Evolutionary conservation across 2,797 vertebrate genomes (phyloP).

Genomic region (Megalops cyprinoides): DNA sequence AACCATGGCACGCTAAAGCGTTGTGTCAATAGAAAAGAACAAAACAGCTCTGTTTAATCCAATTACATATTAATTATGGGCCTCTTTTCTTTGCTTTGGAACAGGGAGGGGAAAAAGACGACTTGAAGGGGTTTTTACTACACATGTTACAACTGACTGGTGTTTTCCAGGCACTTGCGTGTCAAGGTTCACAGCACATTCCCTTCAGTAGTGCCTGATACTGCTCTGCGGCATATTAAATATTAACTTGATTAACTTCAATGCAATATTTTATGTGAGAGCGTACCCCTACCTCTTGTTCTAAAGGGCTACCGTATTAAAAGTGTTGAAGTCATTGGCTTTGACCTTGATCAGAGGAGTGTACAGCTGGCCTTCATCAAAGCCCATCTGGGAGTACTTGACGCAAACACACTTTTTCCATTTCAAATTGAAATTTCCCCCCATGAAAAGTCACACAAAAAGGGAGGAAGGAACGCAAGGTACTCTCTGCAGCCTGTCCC

Average conservation of each 20-base stretch:
- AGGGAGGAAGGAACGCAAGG: constrained; percentile 62
- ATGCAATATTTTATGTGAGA: constrained; percentile 57
- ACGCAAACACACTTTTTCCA: constrained; percentile 67
- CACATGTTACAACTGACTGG: constrained; percentile 52
- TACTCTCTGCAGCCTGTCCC: constrained; percentile 54
- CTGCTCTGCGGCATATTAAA: constrained; percentile 61
- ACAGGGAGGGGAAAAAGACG: constrained; percentile 15
- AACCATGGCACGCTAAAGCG: constrained; percentile 57
- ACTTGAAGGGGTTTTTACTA: constrained; percentile 41
- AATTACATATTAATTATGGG: constrained; percentile 66
- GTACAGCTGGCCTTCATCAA: constrained; percentile 73
- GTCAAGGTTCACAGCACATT: constrained; percentile 48
- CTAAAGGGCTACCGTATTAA: constrained; percentile 68
- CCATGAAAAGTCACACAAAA: constrained; percentile 67
- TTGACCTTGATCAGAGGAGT: constrained; percentile 63
- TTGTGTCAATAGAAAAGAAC: constrained; percentile 42
- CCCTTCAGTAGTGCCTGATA: constrained; percentile 49
- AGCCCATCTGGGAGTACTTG: constrained; percentile 70
- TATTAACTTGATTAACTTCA: constrained; percentile 65
- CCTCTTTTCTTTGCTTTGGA: constrained; percentile 49
- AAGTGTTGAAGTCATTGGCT: constrained; percentile 66
- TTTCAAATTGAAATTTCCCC: constrained; percentile 69
- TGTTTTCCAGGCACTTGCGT: constrained; percentile 64
- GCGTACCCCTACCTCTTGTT: constrained; percentile 43
- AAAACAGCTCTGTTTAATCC: constrained; percentile 63